A percentile compares a stretch with the other conserved stretches of the same genome.
phyloP scores from a whole-genome alignment of 2,888 invertebrate species.

The Trichopria drosophilae region DNA sequence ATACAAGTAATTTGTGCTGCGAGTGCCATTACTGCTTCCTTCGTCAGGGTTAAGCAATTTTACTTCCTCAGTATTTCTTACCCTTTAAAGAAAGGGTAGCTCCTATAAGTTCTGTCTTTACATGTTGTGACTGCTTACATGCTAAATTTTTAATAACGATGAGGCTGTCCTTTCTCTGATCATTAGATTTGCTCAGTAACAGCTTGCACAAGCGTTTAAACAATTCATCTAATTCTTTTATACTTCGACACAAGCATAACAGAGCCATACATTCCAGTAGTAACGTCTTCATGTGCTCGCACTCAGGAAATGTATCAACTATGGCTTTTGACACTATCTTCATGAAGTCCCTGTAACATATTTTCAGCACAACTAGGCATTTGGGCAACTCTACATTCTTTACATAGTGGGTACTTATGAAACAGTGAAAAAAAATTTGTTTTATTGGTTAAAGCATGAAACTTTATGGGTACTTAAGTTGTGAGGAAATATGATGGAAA shows the following conservation, averaged over 20 bases:
- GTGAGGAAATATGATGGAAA: too few species aligned
- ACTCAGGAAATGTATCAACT: slow-evolving; percentile 7
- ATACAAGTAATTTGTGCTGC: slow-evolving; percentile 18
- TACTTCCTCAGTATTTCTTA: slow-evolving; percentile 6
- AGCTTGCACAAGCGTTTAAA: slow-evolving; percentile 19
- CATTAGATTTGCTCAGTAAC: slow-evolving; percentile 1
- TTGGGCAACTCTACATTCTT: neutral
- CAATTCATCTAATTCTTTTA: slow-evolving; percentile 12
- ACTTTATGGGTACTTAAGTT: too few species aligned
- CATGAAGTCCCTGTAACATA: slow-evolving; percentile 29
- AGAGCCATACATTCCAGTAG: slow-evolving; percentile 27
- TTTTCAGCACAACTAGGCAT: slow-evolving; percentile 17
- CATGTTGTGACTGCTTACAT: too few species aligned
- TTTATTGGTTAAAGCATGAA: too few species aligned
- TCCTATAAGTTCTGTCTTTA: slow-evolving; percentile 4
- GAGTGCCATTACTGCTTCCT: too few species aligned
- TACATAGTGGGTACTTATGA: too few species aligned
- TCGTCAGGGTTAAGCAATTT: too few species aligned
- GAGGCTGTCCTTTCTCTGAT: slow-evolving; percentile 4
- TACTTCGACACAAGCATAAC: slow-evolving; percentile 17
- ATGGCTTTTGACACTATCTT: slow-evolving; percentile 18
- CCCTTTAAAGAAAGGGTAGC: slow-evolving; percentile 20
- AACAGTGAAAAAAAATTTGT: too few species aligned
- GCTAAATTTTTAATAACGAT: too few species aligned
- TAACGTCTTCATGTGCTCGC: slow-evolving; percentile 12